A percentile compares a stretch with the other conserved stretches of the same genome.
Evolutionary conservation across 2,888 invertebrate species (phyloP).

Genomic region (Eurois occulta): DNA sequence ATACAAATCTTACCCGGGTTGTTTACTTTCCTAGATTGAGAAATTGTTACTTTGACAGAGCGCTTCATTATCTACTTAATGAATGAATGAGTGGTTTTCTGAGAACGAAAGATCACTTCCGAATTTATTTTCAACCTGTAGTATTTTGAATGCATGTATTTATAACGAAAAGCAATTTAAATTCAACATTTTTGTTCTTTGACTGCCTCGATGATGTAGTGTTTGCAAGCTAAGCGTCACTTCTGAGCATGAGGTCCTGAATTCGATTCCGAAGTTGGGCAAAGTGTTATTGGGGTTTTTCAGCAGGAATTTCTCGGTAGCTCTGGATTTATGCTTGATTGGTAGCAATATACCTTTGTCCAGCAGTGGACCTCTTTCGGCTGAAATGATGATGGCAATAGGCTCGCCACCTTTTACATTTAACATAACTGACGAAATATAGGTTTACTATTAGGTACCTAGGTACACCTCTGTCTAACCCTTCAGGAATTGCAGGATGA

Average conservation of each 20-base stretch:
- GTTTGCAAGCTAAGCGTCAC: background rate
- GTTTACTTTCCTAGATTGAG: constrained; percentile 54
- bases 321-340: background rate
- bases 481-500: background rate
- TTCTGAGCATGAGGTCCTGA: background rate
- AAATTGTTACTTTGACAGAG: constrained; percentile 63
- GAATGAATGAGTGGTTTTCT: constrained; percentile 58
- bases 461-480: background rate
- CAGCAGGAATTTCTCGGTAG: background rate
- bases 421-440: background rate
- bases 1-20: constrained; percentile 60
- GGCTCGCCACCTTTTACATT: background rate
- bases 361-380: too few species aligned
- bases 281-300: background rate
- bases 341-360: too few species aligned
- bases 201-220: background rate
- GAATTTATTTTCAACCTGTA: background rate
- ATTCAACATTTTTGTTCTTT: too few species aligned
- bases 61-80: constrained; percentile 38
- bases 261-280: background rate
- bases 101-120: constrained; percentile 7
- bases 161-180: background rate
- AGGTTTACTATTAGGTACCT: background rate
- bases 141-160: background rate
- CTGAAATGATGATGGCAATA: background rate